Base-by-base conservation (phyloP, 2,113 vertebrate genomes). In the Thermophis baileyi region DNA sequence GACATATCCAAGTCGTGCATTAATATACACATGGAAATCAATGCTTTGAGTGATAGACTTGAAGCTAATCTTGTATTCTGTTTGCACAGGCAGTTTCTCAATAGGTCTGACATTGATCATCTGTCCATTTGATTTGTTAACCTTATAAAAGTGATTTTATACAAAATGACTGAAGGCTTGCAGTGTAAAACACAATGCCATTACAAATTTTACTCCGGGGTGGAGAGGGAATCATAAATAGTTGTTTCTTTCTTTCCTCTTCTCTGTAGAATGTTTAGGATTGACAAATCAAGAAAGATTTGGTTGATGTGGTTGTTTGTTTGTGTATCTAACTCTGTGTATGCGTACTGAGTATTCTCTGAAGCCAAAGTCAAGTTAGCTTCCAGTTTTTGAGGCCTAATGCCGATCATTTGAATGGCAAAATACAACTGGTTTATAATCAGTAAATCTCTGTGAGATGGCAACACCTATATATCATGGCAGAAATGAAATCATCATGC, bases 71-170 rank as follows among this genome's bases (percentile, higher is more conserved):
- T 95, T 88, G 16, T 91, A 96, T 96, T 97, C 74, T 87, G 90
- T 95, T 94, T 96, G 90, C 54, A 94, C 50, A 93, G 25, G 92
- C 81, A 94, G n/a, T 93, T 97, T 95, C 95, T 94, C 95, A 94
- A 94, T 93, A 95, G 90, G 91, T 95, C 92, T 96, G 93, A 87
- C 95, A 97, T 91, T 95, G 95, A 96, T 97, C 92, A 94, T 92
- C 93, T 94, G 89, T 96, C 92, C 91, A 90, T 96, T 96, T 97
- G 89, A 96, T 96, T 95, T 97, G 88, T 63, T 95, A 96, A 94
- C 92, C 93, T 96, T 91, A 91, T 57, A 90, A 97, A 95, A 57
- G 46, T 74, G 47, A 90, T 0, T 94, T 94, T 97, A 96, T 95
- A 92, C 22, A 93, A 96, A 97, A 96, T 90, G 0, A 95, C 69